Percentiles rank a stretch among this genome's conserved stretches.
Evolutionary conservation across 2,888 invertebrate species (phyloP).

Genomic region (Limnephilus marmoratus): DNA sequence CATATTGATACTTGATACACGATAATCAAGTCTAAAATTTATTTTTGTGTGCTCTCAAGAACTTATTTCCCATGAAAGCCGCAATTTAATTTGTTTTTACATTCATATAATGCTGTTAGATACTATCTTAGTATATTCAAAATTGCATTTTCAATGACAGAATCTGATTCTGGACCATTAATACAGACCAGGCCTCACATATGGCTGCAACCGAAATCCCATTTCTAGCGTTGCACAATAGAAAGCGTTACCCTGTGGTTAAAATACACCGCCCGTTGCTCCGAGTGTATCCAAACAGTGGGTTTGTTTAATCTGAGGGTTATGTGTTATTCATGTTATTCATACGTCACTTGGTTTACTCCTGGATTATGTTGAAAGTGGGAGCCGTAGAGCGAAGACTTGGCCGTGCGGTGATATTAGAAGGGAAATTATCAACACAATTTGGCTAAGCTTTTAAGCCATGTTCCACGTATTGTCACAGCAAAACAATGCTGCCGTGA

Average conservation of each 20-base stretch:
- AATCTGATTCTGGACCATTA: background rate
- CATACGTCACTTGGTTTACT: slow-evolving; percentile 3
- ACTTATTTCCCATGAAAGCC: background rate
- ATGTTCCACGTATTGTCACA: background rate
- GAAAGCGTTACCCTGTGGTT: slow-evolving; percentile 9
- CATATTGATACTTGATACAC: no score
- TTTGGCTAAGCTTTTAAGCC: background rate
- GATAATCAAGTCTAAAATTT: no score
- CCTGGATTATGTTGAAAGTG: background rate
- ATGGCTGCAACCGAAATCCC: slow-evolving; percentile 25
- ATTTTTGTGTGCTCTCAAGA: background rate
- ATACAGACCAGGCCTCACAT: background rate
- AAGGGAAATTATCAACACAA: background rate
- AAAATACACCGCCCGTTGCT: slow-evolving; percentile 23
- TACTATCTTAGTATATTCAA: background rate
- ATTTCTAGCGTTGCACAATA: slow-evolving; percentile 9
- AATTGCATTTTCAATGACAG: background rate
- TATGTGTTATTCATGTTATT: slow-evolving; percentile 18
- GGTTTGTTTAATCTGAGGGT: slow-evolving; percentile 17
- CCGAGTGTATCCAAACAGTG: background rate
- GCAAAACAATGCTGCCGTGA: background rate
- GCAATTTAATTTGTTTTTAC: background rate
- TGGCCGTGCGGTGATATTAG: background rate
- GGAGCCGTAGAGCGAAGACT: background rate
- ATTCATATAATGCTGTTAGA: background rate